Base-by-base conservation (phyloP, 1,140 invertebrate species). In the Latrodectus geometricus region DNA sequence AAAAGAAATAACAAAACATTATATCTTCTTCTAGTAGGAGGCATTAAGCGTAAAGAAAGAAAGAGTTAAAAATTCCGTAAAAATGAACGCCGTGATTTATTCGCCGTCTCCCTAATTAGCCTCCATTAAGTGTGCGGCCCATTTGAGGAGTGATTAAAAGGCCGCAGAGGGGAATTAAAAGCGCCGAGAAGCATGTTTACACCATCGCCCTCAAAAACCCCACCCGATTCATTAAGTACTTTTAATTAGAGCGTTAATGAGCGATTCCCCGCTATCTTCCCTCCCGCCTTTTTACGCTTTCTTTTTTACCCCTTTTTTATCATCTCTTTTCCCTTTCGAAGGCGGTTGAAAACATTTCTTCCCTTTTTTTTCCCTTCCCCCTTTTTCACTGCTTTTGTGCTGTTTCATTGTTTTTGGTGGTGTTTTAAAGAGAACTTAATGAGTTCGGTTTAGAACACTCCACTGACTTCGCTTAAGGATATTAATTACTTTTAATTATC, bases 401-500 rank as follows among this genome's bases (percentile, higher is more conserved):
- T 50, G 48, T 82, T 82, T 86, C 73, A 77, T 86, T 86, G 83
- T 86, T 86, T 86, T 86, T 86, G 54, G 83, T 78, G 68, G 75
- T 82, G 66, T 73, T 86, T 86, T 86, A 77, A 86, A 86, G 82
- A 48, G 66, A 72, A 52, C 74, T 78, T 86, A 86, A 86, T 86
- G 83, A 86, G 83, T 49, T 23, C 17, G 49, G 75, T 74, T 86
- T 86, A 86, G 76, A 86, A 78, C 83, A 86, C 83, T 86, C 75
- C 35, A 68, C 81, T 75, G 70, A 69, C 72, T 78, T 86, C 83
- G 83, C 76, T 86, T 86, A 86, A 78, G 83, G 83, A 78, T 76
- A 86, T 86, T 86, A 86, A 86, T 86, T 86, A 86, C 83, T 86
- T 86, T 86, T 86, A 86, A 86, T 86, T 86, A 86, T 86, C 83